phyloP scores from a whole-genome alignment of 2,113 vertebrate genomes.

The Myiagra hebetior region DNA sequence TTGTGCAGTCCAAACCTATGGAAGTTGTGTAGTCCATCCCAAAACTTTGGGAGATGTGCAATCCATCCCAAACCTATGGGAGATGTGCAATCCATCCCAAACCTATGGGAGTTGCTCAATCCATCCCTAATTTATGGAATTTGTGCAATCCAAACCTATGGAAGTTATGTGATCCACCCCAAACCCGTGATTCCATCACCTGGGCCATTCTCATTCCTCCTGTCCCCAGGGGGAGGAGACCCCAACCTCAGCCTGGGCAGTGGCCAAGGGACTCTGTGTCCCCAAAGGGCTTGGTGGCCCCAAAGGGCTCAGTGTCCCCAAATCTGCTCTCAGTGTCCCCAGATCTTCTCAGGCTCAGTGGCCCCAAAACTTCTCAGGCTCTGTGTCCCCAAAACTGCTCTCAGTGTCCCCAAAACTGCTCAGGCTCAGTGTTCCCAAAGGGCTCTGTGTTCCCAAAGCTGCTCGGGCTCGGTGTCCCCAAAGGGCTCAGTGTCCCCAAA shows the following conservation, averaged over 20 bases:
- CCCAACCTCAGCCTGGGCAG: background rate
- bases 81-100: background rate
- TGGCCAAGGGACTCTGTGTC: too few species aligned
- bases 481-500: too few species aligned
- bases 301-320: background rate
- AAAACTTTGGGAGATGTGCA: background rate
- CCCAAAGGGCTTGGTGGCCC: background rate
- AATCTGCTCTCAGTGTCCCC: too few species aligned
- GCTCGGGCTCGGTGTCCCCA: background rate
- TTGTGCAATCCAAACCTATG: too few species aligned
- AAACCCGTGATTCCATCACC: rapidly evolving
- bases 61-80: too few species aligned
- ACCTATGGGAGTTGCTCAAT: background rate
- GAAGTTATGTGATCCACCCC: background rate
- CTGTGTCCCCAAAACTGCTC: too few species aligned
- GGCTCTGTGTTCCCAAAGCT: background rate
- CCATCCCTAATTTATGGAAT: too few species aligned
- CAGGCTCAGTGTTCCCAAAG: background rate
- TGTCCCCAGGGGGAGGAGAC: background rate
- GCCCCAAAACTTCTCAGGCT: too few species aligned
- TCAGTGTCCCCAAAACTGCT: background rate
- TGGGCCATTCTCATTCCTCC: background rate
- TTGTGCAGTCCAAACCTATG: too few species aligned
- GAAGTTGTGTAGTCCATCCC: background rate
- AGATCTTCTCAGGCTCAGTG: too few species aligned